phyloP scores from a whole-genome alignment of 30 jellyfish, hydroid and myxozoan species.

The Mastigias papua region DNA sequence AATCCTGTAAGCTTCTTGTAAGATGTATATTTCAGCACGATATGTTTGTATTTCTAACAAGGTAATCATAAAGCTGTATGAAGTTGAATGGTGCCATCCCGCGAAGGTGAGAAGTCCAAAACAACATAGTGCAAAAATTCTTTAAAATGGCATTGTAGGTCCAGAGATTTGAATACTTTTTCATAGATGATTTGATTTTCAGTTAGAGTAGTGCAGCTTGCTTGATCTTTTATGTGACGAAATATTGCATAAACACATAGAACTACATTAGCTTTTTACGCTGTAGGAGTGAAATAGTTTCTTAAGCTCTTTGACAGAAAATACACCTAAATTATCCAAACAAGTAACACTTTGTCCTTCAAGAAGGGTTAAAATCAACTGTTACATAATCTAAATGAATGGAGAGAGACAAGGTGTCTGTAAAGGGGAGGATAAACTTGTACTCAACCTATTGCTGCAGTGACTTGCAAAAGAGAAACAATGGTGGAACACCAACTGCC shows the following conservation, averaged over 20 bases:
- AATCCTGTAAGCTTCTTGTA: background rate
- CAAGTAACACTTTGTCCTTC: slow-evolving; percentile 14
- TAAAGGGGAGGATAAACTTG: background rate
- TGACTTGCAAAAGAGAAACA: background rate
- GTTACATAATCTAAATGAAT: background rate
- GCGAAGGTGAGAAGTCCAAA: slow-evolving; percentile 48
- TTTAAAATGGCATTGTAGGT: slow-evolving; percentile 33
- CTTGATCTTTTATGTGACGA: background rate
- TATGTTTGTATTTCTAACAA: background rate
- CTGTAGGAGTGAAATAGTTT: background rate
- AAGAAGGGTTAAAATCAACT: slow-evolving; percentile 8
- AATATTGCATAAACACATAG: slow-evolving; percentile 17
- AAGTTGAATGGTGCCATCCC: slow-evolving; percentile 41
- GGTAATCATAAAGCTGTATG: slow-evolving; percentile 39
- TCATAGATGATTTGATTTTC: background rate
- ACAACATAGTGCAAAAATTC: slow-evolving; percentile 8
- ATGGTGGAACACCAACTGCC: slow-evolving; percentile 19
- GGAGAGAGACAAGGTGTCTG: background rate
- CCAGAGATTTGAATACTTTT: background rate
- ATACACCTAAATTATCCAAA: slow-evolving; percentile 4
- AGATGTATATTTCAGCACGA: background rate
- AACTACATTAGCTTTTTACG: slow-evolving; percentile 22
- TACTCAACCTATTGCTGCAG: background rate
- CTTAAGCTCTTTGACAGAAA: slow-evolving; percentile 16
- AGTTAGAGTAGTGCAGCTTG: background rate